Conservation (phyloP, 2,888 invertebrate species). For the Clepsis dumicolana region DNA sequence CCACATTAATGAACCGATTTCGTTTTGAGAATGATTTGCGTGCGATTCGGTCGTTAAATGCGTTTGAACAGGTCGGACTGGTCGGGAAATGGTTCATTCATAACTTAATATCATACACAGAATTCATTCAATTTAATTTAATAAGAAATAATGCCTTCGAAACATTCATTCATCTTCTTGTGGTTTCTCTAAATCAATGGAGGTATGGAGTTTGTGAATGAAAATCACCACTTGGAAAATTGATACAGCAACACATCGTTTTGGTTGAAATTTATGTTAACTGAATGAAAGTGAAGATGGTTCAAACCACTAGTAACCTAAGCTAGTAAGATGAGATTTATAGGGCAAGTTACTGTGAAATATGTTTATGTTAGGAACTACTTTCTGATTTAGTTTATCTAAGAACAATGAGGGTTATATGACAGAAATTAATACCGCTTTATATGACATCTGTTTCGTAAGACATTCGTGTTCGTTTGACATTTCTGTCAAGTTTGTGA, state of each 20-base stretch:
- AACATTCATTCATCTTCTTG: slow-evolving; percentile 31
- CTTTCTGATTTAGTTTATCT: neutral
- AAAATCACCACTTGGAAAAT: slow-evolving; percentile 19
- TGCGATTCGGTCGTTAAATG: slow-evolving; percentile 51
- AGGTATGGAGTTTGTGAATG: slow-evolving; percentile 15
- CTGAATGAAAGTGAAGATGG: slow-evolving; percentile 2
- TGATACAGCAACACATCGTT: slow-evolving; percentile 3
- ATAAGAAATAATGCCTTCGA: slow-evolving; percentile 12
- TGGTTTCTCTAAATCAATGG: slow-evolving; percentile 25
- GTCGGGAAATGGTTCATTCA: slow-evolving; percentile 44
- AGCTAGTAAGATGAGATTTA: slow-evolving; percentile 2
- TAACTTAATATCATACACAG: slow-evolving; percentile 13
- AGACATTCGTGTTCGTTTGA: too few relatives aligned
- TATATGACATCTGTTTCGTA: too few relatives aligned
- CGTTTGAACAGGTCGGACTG: slow-evolving; percentile 39
- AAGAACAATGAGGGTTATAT: too few relatives aligned
- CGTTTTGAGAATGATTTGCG: slow-evolving; percentile 52
- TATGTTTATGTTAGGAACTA: neutral
- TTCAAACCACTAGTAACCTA: neutral
- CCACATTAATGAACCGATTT: slow-evolving; percentile 45
- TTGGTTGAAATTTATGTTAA: neutral
- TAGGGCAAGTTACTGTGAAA: neutral
- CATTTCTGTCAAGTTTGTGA: too few relatives aligned
- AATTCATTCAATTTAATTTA: slow-evolving; percentile 33
- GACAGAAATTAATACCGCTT: too few relatives aligned